A percentile compares a stretch with the other conserved stretches of the same genome.
phyloP scores from a whole-genome alignment of 2,797 vertebrate species.

The Galaxias olidus region DNA sequence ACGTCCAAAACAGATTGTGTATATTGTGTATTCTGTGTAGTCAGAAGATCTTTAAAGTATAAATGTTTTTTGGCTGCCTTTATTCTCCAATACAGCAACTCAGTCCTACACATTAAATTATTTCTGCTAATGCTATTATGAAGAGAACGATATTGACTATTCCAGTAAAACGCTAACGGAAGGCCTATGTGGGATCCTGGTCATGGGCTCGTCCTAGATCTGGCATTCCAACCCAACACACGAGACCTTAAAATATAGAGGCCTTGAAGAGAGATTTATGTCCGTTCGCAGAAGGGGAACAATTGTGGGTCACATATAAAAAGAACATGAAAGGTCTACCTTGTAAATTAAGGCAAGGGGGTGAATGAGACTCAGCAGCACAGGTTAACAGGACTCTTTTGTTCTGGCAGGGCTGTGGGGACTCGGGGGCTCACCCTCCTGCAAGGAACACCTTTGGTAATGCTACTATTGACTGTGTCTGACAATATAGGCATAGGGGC shows the following conservation, averaged over 20 bases:
- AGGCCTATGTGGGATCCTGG: neutral
- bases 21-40: too few relatives aligned
- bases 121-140: conserved; percentile 25
- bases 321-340: conserved; percentile 49
- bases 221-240: conserved; percentile 54
- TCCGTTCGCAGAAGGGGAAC: conserved; percentile 52
- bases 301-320: conserved; percentile 54
- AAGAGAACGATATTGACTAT: conserved; percentile 28
- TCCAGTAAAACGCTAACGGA: conserved; percentile 50
- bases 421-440: neutral
- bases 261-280: conserved; percentile 53
- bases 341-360: conserved; percentile 57
- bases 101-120: conserved; percentile 7
- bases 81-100: too few relatives aligned
- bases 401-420: conserved; percentile 9
- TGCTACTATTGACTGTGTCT: too few relatives aligned
- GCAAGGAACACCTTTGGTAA: too few relatives aligned
- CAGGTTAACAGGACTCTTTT: conserved; percentile 22
- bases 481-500: too few relatives aligned
- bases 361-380: conserved; percentile 8
- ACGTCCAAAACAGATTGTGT: too few relatives aligned
- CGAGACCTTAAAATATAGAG: conserved; percentile 56
- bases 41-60: too few relatives aligned
- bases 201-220: conserved; percentile 37
- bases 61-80: too few relatives aligned